A percentile compares a stretch with the other conserved stretches of the same genome.
phyloP scores from a whole-genome alignment of 2,888 invertebrate species.

The Furcula furcula region DNA sequence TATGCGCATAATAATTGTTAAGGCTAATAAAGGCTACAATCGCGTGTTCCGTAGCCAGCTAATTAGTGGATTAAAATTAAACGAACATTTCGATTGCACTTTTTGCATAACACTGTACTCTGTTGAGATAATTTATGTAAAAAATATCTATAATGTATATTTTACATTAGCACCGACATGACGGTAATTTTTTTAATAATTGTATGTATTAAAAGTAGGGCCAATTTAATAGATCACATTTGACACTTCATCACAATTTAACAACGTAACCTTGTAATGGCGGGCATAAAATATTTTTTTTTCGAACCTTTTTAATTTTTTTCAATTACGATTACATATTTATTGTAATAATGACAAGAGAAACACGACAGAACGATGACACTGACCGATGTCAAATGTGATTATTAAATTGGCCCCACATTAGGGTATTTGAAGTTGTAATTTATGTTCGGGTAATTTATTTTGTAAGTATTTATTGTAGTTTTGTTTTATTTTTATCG shows the following conservation, averaged over 20 bases:
- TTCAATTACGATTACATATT: no score
- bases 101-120: conserved; percentile 74
- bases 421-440: conserved; percentile 32
- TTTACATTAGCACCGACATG: conserved; percentile 51
- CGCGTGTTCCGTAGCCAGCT: conserved; percentile 29
- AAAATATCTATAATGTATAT: conserved; percentile 59
- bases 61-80: conserved; percentile 35
- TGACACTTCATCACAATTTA: no score
- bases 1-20: conserved; percentile 16
- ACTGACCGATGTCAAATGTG: no score
- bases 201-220: conserved; percentile 14
- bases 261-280: no score
- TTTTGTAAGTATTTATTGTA: conserved; percentile 42
- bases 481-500: conserved; percentile 42
- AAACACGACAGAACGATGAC: no score
- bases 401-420: no score
- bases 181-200: conserved; percentile 24
- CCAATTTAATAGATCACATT: no score
- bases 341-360: no score
- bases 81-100: conserved; percentile 61
- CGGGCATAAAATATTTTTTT: no score
- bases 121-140: conserved; percentile 72
- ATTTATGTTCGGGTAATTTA: conserved; percentile 30
- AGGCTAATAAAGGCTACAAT: conserved; percentile 20
- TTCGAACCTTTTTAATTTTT: no score